phyloP scores from a whole-genome alignment of 2,888 invertebrate species.

The Drosophila prostipennis region DNA sequence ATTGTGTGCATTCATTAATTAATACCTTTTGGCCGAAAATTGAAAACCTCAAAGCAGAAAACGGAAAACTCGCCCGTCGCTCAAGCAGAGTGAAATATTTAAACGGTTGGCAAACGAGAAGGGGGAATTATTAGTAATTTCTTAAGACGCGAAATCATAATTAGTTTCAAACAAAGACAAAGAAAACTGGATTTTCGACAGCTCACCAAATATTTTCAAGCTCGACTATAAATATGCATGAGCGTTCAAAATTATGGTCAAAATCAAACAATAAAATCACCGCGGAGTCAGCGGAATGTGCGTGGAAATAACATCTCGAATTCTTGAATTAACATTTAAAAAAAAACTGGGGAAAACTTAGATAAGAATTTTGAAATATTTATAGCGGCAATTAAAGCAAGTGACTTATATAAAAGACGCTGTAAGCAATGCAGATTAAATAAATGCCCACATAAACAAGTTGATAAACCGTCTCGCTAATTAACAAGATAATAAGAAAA shows the following conservation, averaged over 20 bases:
- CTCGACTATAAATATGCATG: slow-evolving; percentile 68
- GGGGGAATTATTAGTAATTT: slow-evolving; percentile 33
- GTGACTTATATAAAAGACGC: not conserved
- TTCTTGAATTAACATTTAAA: not conserved
- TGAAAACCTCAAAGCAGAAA: not conserved
- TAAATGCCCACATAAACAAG: slow-evolving; percentile 6
- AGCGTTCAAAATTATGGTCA: slow-evolving; percentile 55
- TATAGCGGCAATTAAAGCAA: not conserved
- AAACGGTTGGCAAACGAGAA: slow-evolving; percentile 18
- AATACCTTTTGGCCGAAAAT: slow-evolving; percentile 14
- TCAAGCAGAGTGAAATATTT: slow-evolving; percentile 14
- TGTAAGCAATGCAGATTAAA: slow-evolving; percentile 4
- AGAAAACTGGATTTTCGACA: slow-evolving; percentile 71
- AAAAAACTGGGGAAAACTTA: not conserved
- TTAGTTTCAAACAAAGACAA: slow-evolving; percentile 63
- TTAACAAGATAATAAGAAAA: slow-evolving; percentile 14
- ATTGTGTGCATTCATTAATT: slow-evolving; percentile 37
- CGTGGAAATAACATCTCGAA: slow-evolving; percentile 15
- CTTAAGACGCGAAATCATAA: slow-evolving; percentile 47
- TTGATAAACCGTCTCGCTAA: slow-evolving; percentile 18
- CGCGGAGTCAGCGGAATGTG: slow-evolving; percentile 22
- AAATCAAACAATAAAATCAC: slow-evolving; percentile 34
- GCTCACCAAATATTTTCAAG: slow-evolving; percentile 39
- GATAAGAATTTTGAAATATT: slow-evolving; percentile 2
- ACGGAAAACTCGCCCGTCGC: slow-evolving; percentile 2